Evolutionary conservation across 2,113 vertebrate genomes (phyloP).

Genomic region (Leiothrix lutea): DNA sequence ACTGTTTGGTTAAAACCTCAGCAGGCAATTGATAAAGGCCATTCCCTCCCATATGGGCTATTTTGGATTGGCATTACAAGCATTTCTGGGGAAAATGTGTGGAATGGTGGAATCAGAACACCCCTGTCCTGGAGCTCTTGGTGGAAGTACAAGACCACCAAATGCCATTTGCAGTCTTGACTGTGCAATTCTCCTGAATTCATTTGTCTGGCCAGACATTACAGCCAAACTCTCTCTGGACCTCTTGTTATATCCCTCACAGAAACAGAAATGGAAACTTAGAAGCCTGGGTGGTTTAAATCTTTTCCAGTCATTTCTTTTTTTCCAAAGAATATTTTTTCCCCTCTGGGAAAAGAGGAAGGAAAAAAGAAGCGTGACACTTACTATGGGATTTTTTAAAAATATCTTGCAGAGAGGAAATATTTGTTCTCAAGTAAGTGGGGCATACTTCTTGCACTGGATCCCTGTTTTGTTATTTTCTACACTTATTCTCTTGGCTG

Average conservation of each 20-base stretch:
- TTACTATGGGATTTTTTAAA: not conserved
- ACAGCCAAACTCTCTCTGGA: not conserved
- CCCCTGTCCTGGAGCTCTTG: not conserved
- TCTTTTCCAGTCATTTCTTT: slow-evolving; percentile 11
- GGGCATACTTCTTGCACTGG: not conserved
- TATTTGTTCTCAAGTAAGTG: slow-evolving; percentile 1
- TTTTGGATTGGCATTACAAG: rapidly evolving
- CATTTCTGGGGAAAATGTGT: not conserved
- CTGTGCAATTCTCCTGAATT: not conserved
- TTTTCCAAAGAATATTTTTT: not conserved
- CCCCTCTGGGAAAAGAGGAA: not conserved
- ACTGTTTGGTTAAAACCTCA: not conserved
- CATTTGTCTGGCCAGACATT: not conserved
- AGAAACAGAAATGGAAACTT: slow-evolving; percentile 42
- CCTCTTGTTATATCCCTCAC: not conserved
- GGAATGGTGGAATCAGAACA: not conserved
- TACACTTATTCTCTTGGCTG: not conserved
- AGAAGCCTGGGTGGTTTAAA: not conserved
- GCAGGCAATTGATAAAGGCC: not conserved
- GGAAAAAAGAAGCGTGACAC: slow-evolving; percentile 16
- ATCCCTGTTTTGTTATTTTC: not conserved
- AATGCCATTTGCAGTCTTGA: not conserved
- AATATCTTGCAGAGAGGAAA: slow-evolving; percentile 22
- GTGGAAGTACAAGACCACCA: not conserved
- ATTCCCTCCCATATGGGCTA: not conserved